A percentile compares a stretch with the other conserved stretches of the same genome.
phyloP scores from a whole-genome alignment of 2,113 vertebrate genomes.

The Mastomys natalensis region DNA sequence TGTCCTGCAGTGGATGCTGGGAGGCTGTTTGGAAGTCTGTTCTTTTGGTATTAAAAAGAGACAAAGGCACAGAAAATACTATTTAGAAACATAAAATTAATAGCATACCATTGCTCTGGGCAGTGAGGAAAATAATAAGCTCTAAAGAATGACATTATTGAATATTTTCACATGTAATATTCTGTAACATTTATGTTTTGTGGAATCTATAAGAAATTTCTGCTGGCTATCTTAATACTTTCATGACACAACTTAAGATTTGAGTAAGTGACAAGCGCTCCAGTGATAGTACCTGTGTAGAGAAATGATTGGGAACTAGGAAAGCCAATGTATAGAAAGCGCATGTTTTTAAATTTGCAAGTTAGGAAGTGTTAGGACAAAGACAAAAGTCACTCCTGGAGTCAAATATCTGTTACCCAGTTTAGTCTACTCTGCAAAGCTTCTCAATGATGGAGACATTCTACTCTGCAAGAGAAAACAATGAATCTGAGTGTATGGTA shows the following conservation, averaged over 20 bases:
- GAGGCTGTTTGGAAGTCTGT: not conserved
- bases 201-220: not conserved
- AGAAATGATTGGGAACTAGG: fast-evolving
- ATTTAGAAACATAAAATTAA: not conserved
- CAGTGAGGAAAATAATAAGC: not conserved
- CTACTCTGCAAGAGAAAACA: conserved; percentile 51
- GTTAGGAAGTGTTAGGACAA: not conserved
- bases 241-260: not conserved
- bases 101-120: too few species aligned
- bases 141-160: not conserved
- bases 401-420: not conserved
- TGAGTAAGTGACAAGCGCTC: not conserved
- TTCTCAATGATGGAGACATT: not conserved
- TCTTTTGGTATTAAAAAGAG: not conserved
- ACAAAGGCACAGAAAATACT: not conserved
- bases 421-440: not conserved
- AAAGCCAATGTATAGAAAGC: not conserved
- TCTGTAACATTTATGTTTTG: not conserved
- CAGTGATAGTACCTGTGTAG: not conserved
- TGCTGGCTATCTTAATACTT: not conserved
- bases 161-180: not conserved
- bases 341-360: not conserved
- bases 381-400: not conserved
- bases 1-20: fast-evolving
- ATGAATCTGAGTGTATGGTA: conserved; percentile 75